Percentiles rank a stretch among this genome's conserved stretches.
Evolutionary conservation across 2,113 vertebrate genomes (phyloP).

Genomic region (Panthera leo): DNA sequence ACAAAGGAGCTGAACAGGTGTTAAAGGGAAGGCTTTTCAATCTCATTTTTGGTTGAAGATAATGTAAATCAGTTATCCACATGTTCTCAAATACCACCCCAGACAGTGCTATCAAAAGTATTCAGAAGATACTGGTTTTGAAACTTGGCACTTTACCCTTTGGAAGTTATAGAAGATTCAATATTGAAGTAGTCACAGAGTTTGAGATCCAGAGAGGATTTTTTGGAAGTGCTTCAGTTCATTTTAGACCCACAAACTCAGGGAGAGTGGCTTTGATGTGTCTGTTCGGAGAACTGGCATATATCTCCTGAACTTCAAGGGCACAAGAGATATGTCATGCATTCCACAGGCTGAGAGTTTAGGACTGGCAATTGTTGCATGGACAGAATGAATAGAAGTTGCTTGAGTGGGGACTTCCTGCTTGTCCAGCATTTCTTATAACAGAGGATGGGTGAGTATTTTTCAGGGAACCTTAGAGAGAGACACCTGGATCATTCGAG

Average conservation of each 20-base stretch:
- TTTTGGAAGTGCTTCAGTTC: background rate
- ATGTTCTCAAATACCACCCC: background rate
- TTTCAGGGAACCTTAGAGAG: background rate
- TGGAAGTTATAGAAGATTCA: background rate
- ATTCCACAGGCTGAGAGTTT: background rate
- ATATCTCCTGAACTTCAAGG: background rate
- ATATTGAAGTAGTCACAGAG: background rate
- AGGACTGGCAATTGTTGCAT: background rate
- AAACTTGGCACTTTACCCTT: background rate
- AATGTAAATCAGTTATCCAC: background rate
- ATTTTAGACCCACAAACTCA: background rate
- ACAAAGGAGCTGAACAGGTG: background rate
- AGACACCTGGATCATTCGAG: background rate
- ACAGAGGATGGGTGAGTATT: background rate
- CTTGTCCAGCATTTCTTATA: background rate
- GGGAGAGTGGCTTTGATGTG: background rate
- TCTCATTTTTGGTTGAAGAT: background rate
- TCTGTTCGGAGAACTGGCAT: background rate
- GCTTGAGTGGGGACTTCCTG: background rate
- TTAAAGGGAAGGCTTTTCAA: background rate
- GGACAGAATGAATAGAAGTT: background rate
- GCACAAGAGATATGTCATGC: background rate
- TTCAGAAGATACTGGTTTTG: background rate
- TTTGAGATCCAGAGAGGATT: background rate
- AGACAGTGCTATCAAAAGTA: background rate